Conservation (phyloP, 1,140 invertebrate genomes). For the Homalodisca vitripennis region DNA sequence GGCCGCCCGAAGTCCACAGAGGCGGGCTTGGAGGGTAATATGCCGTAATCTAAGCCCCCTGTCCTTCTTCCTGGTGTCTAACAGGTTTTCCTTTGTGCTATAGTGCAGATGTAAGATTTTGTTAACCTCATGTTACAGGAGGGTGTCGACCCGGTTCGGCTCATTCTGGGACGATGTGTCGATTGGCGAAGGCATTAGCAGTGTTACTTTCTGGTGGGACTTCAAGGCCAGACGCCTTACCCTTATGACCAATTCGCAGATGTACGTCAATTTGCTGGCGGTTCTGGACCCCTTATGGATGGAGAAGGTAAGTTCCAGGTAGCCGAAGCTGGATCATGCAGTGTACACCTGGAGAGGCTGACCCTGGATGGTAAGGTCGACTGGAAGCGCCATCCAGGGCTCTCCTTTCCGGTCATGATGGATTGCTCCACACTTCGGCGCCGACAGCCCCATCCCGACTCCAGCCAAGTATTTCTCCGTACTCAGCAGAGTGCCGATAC, state of each 20-base stretch:
- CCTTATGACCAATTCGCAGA: not conserved
- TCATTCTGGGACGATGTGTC: not conserved
- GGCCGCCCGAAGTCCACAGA: not conserved
- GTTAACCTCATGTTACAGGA: constrained; percentile 10
- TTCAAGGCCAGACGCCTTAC: constrained; percentile 18
- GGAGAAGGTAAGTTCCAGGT: constrained; percentile 4
- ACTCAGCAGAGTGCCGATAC: not conserved
- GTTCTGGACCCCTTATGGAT: not conserved
- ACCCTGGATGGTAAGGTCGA: not conserved
- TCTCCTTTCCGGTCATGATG: not conserved
- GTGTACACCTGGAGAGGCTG: not conserved
- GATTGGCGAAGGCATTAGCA: constrained; percentile 19
- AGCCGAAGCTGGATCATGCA: not conserved
- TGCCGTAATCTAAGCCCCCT: constrained; percentile 28
- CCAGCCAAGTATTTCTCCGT: not conserved
- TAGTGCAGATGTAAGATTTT: constrained; percentile 26
- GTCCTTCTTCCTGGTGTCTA: constrained; percentile 29
- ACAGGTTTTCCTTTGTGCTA: constrained; percentile 18
- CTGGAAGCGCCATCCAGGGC: not conserved
- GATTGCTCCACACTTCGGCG: not conserved
- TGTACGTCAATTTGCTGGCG: not conserved
- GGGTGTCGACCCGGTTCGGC: constrained; percentile 4
- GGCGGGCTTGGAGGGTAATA: not conserved
- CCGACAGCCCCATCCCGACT: not conserved
- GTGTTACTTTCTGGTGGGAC: constrained; percentile 29